These are phyloP conservation scores for Lepus timidus DNA, from an alignment of 2,113 vertebrate genomes.

Conservation along the genomic window DNA sequence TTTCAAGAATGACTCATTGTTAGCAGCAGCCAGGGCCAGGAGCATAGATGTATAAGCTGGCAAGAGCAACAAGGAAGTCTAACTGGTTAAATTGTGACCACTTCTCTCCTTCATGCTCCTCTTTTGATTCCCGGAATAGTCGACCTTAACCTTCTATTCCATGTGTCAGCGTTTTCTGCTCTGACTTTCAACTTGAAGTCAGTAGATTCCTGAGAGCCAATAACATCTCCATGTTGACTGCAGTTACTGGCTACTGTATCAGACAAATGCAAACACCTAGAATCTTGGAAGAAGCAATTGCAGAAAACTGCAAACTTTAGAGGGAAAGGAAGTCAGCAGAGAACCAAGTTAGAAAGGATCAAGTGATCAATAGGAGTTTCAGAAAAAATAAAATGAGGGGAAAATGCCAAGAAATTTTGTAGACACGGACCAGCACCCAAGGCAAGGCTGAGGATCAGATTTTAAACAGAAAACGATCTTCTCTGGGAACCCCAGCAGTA, in stretches of 20 bases:
- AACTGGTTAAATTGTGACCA: constrained; percentile 47
- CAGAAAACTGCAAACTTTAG: constrained; percentile 28
- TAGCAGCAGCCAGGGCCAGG: constrained; percentile 29
- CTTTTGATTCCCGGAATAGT: constrained; percentile 56
- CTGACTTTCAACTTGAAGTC: constrained; percentile 62
- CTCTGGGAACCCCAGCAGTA: background rate
- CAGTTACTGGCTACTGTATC: background rate
- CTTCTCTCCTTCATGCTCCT: constrained; percentile 34
- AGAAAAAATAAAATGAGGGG: constrained; percentile 55
- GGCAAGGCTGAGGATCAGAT: background rate
- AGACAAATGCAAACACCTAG: background rate
- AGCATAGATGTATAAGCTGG: background rate
- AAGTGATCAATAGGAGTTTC: background rate
- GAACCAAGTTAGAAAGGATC: constrained; percentile 4
- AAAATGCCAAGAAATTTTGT: background rate
- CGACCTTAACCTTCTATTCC: constrained; percentile 73
- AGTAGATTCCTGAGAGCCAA: constrained; percentile 17
- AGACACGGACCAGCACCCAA: background rate
- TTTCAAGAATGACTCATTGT: constrained; percentile 65
- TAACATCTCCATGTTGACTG: background rate
- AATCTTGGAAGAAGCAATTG: background rate
- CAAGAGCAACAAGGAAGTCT: background rate
- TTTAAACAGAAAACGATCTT: constrained; percentile 45
- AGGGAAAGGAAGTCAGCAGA: constrained; percentile 13
- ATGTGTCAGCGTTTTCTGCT: constrained; percentile 57